Evolutionary conservation across 1,140 invertebrate genomes (phyloP).

Genomic region (Scaptomyza montana): DNA sequence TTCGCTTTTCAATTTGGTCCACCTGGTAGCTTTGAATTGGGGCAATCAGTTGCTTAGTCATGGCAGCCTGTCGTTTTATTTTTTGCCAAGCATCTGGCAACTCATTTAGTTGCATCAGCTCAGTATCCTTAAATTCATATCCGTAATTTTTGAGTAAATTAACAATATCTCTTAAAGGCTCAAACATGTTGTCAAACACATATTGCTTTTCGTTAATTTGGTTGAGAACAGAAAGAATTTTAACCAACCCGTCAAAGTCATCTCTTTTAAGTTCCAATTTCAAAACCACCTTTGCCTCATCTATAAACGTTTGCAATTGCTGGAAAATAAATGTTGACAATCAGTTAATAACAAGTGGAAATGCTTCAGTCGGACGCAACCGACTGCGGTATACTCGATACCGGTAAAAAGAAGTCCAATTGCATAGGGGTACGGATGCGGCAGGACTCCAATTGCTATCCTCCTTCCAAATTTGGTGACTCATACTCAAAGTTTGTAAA

Average conservation of each 20-base stretch:
- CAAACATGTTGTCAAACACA: constrained; percentile 90
- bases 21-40: constrained; percentile 89
- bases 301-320: constrained; percentile 86
- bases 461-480: too few relatives aligned
- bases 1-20: constrained; percentile 86
- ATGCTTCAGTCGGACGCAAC: too few relatives aligned
- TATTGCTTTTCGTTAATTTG: constrained; percentile 86
- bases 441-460: too few relatives aligned
- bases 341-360: too few relatives aligned
- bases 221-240: constrained; percentile 84
- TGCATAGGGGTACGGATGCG: too few relatives aligned
- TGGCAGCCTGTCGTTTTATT: constrained; percentile 92
- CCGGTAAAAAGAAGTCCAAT: too few relatives aligned
- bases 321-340: constrained; percentile 48
- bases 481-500: too few relatives aligned
- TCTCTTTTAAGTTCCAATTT: constrained; percentile 86
- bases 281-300: constrained; percentile 85
- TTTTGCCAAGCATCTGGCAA: constrained; percentile 95
- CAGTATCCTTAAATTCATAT: constrained; percentile 89
- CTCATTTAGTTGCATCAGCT: constrained; percentile 87
- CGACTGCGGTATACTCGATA: too few relatives aligned
- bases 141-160: constrained; percentile 83
- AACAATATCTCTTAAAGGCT: constrained; percentile 92
- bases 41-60: constrained; percentile 93
- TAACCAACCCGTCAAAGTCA: constrained; percentile 87